phyloP scores from a whole-genome alignment of 2,113 vertebrate species.

The Erythrocercus mccallii region DNA sequence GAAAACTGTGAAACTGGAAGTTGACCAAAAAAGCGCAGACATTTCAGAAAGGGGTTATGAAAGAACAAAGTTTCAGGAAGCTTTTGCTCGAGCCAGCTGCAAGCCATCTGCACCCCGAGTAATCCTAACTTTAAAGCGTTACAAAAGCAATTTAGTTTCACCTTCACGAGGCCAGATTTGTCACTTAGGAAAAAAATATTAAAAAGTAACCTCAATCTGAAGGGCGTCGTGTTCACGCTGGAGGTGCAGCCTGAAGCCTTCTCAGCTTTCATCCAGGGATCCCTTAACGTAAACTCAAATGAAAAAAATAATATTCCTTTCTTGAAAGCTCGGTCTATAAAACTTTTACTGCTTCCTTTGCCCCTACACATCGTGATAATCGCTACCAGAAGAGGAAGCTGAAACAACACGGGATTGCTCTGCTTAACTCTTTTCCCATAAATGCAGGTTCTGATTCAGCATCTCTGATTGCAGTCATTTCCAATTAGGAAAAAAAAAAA shows the following conservation, averaged over 20 bases:
- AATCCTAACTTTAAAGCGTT: not conserved
- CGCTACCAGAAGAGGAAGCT: not conserved
- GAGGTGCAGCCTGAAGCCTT: not conserved
- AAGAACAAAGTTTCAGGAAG: slow-evolving; percentile 19
- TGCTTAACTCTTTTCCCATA: not conserved
- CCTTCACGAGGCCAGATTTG: not conserved
- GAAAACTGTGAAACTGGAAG: slow-evolving; percentile 24
- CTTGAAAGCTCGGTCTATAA: slow-evolving; percentile 30
- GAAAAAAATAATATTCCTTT: not conserved
- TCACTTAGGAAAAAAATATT: not conserved
- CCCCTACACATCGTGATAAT: not conserved
- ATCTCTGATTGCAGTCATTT: not conserved
- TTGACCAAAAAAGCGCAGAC: not conserved
- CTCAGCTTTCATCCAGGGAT: not conserved
- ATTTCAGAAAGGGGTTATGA: not conserved
- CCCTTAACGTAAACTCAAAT: not conserved
- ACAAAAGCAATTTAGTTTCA: not conserved
- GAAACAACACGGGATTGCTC: not conserved
- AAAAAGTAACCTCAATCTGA: not conserved
- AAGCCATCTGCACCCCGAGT: not conserved
- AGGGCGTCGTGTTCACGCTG: not conserved
- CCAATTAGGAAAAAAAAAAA: not conserved
- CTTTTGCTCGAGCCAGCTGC: not conserved
- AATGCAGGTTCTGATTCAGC: not conserved
- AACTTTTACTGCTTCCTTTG: slow-evolving; percentile 63